Percentiles rank a stretch among this genome's conserved stretches.
These are phyloP conservation scores for Phrynosoma blainvillii DNA, from an alignment of 2,113 vertebrate species.

Conservation along the genomic window DNA sequence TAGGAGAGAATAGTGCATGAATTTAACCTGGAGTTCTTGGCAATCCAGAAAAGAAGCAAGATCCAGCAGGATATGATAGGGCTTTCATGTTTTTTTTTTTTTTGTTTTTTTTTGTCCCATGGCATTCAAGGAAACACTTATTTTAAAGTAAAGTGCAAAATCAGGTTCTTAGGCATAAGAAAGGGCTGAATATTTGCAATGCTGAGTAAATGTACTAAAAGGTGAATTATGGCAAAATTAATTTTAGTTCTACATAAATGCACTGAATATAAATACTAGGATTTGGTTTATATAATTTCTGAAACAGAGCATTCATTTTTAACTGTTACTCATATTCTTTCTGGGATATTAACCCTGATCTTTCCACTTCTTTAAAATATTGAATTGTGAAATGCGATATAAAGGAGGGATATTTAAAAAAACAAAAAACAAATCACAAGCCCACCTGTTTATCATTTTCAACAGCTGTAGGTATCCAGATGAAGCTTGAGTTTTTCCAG, in stretches of 20 bases:
- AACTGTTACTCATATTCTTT: background rate
- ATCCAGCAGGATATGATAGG: too few species aligned
- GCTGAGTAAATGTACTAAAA: background rate
- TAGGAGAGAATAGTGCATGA: too few species aligned
- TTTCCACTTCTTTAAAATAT: background rate
- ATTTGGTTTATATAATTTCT: background rate
- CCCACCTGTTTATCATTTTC: slow-evolving; percentile 67
- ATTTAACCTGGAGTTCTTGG: too few species aligned
- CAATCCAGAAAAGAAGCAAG: too few species aligned
- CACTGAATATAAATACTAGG: background rate
- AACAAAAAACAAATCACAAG: background rate
- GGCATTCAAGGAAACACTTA: background rate
- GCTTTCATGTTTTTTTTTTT: too few species aligned
- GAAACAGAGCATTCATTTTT: background rate
- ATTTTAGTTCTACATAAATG: background rate
- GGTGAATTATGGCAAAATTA: background rate
- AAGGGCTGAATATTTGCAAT: background rate
- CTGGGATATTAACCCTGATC: background rate
- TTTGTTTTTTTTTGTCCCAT: too few species aligned
- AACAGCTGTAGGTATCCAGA: slow-evolving; percentile 97
- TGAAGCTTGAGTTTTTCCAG: slow-evolving; percentile 99
- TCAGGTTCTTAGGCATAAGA: background rate
- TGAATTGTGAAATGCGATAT: slow-evolving; percentile 31
- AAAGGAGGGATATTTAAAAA: slow-evolving; percentile 33
- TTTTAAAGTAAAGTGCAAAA: background rate